Evolutionary conservation across 2,113 vertebrate genomes (phyloP).

Genomic region (Hypocryptadius cinnamomeus): DNA sequence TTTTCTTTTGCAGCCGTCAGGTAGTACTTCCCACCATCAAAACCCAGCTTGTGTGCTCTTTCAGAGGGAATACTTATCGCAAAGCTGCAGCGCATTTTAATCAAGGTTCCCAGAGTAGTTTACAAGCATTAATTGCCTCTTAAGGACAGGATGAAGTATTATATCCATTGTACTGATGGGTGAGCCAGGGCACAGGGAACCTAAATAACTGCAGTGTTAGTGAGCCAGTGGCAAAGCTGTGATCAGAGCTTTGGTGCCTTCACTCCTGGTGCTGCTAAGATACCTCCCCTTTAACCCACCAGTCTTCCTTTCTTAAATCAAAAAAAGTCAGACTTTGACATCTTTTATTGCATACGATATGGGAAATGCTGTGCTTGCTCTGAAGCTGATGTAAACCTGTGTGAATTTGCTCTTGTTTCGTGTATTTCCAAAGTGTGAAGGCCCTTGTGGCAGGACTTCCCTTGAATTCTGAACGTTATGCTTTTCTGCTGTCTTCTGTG

Average conservation of each 20-base stretch:
- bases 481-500: background rate
- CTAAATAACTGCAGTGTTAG: slow-evolving; percentile 21
- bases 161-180: slow-evolving; percentile 35
- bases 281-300: background rate
- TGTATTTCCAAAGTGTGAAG: background rate
- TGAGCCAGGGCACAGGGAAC: slow-evolving; percentile 24
- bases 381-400: background rate
- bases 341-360: background rate
- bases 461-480: background rate
- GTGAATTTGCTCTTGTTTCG: background rate
- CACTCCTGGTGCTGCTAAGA: background rate
- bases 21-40: background rate
- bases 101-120: slow-evolving; percentile 45
- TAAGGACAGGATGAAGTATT: slow-evolving; percentile 57
- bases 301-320: background rate
- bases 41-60: background rate
- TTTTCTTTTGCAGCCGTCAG: background rate
- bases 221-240: background rate
- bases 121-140: slow-evolving; percentile 49
- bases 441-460: background rate
- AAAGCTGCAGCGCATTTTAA: slow-evolving; percentile 52
- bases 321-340: background rate
- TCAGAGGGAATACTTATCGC: slow-evolving; percentile 22
- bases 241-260: background rate
- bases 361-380: background rate